Evolutionary conservation across 1,140 invertebrate species (phyloP), one percentile per base, ranked within the genome.

Genomic region (Mylabris phalerata): DNA sequence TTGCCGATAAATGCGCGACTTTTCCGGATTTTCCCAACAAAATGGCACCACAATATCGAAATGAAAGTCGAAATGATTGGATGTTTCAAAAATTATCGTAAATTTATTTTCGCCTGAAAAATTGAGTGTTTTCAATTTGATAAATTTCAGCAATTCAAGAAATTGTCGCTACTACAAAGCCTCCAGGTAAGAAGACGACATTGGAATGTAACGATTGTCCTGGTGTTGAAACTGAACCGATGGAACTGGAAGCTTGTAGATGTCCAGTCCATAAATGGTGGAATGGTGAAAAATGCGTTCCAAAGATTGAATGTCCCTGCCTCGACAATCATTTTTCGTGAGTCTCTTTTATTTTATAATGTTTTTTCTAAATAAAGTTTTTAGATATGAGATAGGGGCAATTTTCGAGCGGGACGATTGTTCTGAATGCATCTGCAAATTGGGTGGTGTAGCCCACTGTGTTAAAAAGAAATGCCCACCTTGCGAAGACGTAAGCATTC

Each of bases 251-350:
- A 13, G 75, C 71, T 59, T 82, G 82, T 47, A 69, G 71, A 40
- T 83, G 81, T 51, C 51, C 65, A 47, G 11, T 48, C 3, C 72
- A 77, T n/a, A 56, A 74, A 9, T 83, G 78, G 71, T 93, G 84
- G 81, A 81, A 92, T 75, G 90, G 91, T 5, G 74, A 79, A 40
- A 74, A 74, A 43, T 94, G 91, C 70, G 84, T 89, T 0, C 62
- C 76, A 0, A 75, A 80, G 32, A 76, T 80, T 48, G 77, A 88
- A 61, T 94, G 91, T 69, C 86, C 89, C 0, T 94, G 91, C 67
- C 73, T 86, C 26, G 77, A 86, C 52, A 83, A 83, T 41, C 83
- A 85, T 5, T 5, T 32, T 32, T 7, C 32, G 32, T 32, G 19
- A 19, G 19, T 19, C 19, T 13, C 0, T 19, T 19, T 19, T 19